Evolutionary conservation across 1,140 invertebrate species (phyloP), one percentile per base, ranked within the genome.

Genomic region (Aleiodes sp.): DNA sequence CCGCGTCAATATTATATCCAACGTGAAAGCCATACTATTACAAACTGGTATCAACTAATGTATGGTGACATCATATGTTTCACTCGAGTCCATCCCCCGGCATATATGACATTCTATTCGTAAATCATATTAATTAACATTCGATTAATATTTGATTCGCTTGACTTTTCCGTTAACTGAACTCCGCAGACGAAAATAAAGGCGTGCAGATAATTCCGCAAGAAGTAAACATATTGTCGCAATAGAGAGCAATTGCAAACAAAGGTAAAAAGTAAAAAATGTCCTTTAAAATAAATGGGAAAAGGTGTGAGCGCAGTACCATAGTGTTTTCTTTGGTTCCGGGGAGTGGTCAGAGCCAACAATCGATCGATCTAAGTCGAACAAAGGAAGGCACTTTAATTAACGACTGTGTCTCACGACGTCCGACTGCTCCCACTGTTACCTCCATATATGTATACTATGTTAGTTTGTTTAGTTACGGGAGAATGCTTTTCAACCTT

Each of bases 301-400:
- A 63, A 63, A 70, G 61, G 65, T 68, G 63, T 43, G 64, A 66
- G 21, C 37, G 65, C 26, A 60, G 61, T 26, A 41, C 52, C 28
- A 39, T 63, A 62, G 37, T 66, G 35, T 67, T 64, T 43, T 67
- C 72, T 71, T 78, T 79, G 60, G 61, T 33, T 69, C 28, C 24
- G 41, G 39, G 29, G 21, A 57, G 33, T 24, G 46, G 16, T 19
- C 64, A 71, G 70, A 67, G 73, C 76, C 73, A 76, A 79, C 78
- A 73, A 79, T 65, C 72, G 77, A 80, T 80, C 78, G 78, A 80
- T 80, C 79, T 76, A 76, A 78, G 74, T 80, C 78, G 72, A 75
- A 80, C 79, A 79, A 80, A 79, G 73, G 76, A 75, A 68, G 73
- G 76, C 78, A 79, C 79, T 80, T 80, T 80, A 80, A 80, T 80